These are phyloP conservation scores for Drosophila insularis DNA, from an alignment of 1,140 invertebrate genomes.

Conservation along the genomic window DNA sequence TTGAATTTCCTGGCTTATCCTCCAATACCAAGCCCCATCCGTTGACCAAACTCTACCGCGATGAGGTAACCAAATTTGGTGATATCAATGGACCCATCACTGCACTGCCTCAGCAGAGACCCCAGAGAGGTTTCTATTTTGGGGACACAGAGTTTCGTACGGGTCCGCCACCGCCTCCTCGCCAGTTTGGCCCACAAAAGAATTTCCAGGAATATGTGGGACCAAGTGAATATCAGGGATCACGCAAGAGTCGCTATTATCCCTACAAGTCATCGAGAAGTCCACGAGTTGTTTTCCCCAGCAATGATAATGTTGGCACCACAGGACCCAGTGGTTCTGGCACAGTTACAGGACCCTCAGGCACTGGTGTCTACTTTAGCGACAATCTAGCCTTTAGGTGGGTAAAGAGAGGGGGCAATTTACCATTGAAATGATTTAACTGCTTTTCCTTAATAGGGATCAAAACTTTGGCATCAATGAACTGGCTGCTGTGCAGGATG, in stretches of 20 bases:
- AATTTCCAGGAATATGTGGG: slow-evolving; percentile 75
- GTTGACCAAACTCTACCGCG: slow-evolving; percentile 70
- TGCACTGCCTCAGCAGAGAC: slow-evolving; percentile 67
- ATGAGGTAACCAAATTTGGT: slow-evolving; percentile 82
- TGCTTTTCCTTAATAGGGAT: slow-evolving; percentile 74
- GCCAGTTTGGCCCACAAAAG: slow-evolving; percentile 74
- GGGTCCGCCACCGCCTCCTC: slow-evolving; percentile 55
- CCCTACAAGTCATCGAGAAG: slow-evolving; percentile 83
- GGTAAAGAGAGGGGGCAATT: background rate
- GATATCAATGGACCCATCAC: slow-evolving; percentile 81
- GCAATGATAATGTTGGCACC: slow-evolving; percentile 83
- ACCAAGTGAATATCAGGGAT: slow-evolving; percentile 63
- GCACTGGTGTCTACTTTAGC: slow-evolving; percentile 81
- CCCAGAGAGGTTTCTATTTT: slow-evolving; percentile 69
- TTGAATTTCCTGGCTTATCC: slow-evolving; percentile 73
- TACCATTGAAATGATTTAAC: background rate
- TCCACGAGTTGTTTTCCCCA: slow-evolving; percentile 85
- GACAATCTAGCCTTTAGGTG: slow-evolving; percentile 85
- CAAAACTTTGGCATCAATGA: slow-evolving; percentile 85
- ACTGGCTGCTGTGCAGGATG: slow-evolving; percentile 83
- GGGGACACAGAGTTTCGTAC: slow-evolving; percentile 73
- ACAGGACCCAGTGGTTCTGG: slow-evolving; percentile 71
- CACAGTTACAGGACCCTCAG: slow-evolving; percentile 66
- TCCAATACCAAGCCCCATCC: slow-evolving; percentile 76
- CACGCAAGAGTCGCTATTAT: slow-evolving; percentile 72